phyloP scores from a whole-genome alignment of 2,113 vertebrate genomes.

The Amazona vittata region DNA sequence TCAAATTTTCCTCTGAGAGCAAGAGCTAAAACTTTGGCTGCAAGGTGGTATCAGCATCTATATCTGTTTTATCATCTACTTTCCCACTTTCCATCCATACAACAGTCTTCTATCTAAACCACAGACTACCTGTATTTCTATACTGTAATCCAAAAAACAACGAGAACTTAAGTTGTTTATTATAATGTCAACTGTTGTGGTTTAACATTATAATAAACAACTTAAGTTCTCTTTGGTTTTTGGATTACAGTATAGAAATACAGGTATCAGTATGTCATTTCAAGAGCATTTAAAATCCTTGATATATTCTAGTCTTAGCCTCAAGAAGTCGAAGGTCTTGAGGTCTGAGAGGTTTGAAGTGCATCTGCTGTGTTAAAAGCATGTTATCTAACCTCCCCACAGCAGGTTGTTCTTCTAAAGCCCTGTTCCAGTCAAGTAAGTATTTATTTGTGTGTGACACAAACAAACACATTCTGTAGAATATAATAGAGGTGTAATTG shows the following conservation, averaged over 20 bases:
- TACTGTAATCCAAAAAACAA: not conserved
- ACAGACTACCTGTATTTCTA: not conserved
- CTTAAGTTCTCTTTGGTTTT: too few species aligned
- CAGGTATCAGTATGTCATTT: conserved; percentile 12
- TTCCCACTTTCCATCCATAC: not conserved
- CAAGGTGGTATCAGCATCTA: not conserved
- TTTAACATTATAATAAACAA: too few species aligned
- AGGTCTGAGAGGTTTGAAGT: conserved; percentile 56
- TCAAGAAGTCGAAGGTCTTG: conserved; percentile 52
- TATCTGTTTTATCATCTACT: not conserved
- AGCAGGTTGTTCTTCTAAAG: conserved; percentile 61
- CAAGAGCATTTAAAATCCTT: conserved; percentile 59
- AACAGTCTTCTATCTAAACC: not conserved
- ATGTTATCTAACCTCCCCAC: conserved; percentile 47
- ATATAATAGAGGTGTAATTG: conserved; percentile 64
- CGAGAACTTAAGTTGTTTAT: not conserved
- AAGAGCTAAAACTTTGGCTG: not conserved
- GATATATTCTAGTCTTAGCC: conserved; percentile 45
- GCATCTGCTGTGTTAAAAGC: conserved; percentile 68
- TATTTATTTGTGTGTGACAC: conserved; percentile 50
- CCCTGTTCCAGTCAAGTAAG: conserved; percentile 61
- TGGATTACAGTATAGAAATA: too few species aligned
- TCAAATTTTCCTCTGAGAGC: not conserved
- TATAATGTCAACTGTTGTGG: not conserved
- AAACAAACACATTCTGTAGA: conserved; percentile 41